Evolutionary conservation across 2,888 invertebrate genomes (phyloP), one percentile per base, ranked within the genome.

Genomic region (Drosophila antonietae): DNA sequence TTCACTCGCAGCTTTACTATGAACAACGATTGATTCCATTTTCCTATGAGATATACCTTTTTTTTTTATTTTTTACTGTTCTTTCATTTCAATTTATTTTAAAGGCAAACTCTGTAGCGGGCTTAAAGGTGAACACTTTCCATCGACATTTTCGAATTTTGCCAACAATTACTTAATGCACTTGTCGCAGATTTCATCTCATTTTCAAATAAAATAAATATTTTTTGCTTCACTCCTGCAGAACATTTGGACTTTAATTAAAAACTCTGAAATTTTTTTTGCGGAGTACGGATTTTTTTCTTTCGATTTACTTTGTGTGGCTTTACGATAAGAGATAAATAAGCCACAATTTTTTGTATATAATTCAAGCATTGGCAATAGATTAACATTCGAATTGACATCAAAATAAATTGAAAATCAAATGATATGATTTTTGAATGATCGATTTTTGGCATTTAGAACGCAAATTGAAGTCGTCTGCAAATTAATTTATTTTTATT

Each of bases 1-100:
- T 76, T 53, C 47, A 71, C 67, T 77, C 77, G 58, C 55, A 64
- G 64, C 67, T 59, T 64, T 59, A 60, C 49, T 68, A 62, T 59
- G 63, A 75, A 77, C 71, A 76, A 76, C 80, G 75, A 78, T 76
- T 76, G 68, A 76, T 74, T 78, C 79, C 55, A 64, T 59, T 74
- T 74, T 76, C 23, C 56, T 57, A 73, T 67, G 67, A 67, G 53
- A 51, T 35, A 63, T 62, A 35, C 33, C 28, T 53, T 53, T 41
- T 35, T 20, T 18, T 20, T 47, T 20, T n/a, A 46, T 35, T 57
- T 55, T 41, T 47, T 47, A 7, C 28, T 39, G n/a, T 9, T 49
- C 31, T 23, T 63, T 55, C 41, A 53, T 43, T 67, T 49, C 49
- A 64, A 41, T 61, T 47, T 23, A 56, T 49, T 58, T 64, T 68